phyloP scores from a whole-genome alignment of 2,888 invertebrate species.

The Hedya salicella region DNA sequence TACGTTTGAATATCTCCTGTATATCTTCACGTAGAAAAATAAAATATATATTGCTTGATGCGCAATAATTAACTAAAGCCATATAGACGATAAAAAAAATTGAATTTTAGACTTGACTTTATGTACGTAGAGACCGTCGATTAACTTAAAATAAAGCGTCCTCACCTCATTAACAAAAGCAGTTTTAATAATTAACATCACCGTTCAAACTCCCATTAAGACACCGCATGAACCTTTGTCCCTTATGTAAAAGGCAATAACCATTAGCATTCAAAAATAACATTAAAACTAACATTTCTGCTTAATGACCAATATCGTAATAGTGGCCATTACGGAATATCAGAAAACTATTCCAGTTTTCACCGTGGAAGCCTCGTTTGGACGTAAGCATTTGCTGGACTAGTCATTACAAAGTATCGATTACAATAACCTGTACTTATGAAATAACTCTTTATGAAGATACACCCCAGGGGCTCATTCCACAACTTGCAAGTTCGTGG shows the following conservation, averaged over 20 bases:
- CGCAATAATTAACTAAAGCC: too few species aligned
- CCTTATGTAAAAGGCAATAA: constrained; percentile 29
- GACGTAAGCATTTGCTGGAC: constrained; percentile 1
- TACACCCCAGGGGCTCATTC: too few species aligned
- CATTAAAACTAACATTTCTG: constrained; percentile 36
- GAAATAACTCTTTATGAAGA: too few species aligned
- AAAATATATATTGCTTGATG: too few species aligned
- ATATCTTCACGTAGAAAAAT: too few species aligned
- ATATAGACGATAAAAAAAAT: too few species aligned
- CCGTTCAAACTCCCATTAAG: constrained; percentile 1
- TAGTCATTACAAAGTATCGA: not conserved
- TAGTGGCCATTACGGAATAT: constrained; percentile 42
- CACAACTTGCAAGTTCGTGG: too few species aligned
- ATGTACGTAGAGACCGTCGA: too few species aligned
- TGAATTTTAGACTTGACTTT: too few species aligned
- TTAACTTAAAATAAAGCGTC: too few species aligned
- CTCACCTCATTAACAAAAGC: too few species aligned
- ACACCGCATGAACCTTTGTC: not conserved
- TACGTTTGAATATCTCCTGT: too few species aligned
- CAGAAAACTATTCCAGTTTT: constrained; percentile 44
- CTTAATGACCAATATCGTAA: constrained; percentile 48
- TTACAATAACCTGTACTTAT: not conserved
- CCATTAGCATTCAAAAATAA: constrained; percentile 42
- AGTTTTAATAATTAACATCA: not conserved
- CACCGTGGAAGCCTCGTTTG: constrained; percentile 30